These are phyloP conservation scores for Steatornis caripensis DNA, from an alignment of 2,113 vertebrate genomes.

Conservation along the genomic window DNA sequence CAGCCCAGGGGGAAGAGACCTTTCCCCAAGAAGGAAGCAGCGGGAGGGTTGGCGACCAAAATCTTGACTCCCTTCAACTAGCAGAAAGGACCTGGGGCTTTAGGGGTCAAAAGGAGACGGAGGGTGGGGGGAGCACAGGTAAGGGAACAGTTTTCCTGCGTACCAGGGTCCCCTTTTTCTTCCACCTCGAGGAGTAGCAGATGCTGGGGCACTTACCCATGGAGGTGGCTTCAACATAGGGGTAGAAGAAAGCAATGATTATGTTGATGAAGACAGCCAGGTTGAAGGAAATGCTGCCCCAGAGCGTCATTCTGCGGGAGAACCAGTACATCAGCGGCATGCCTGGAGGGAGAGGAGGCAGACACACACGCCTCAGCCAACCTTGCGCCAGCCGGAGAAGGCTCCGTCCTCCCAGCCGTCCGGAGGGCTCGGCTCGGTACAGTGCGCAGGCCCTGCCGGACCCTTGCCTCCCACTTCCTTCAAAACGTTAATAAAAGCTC, in stretches of 20 bases:
- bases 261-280: conserved; percentile 97
- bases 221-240: conserved; percentile 84
- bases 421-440: neutral
- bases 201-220: conserved; percentile 65
- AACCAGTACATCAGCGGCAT: conserved; percentile 97
- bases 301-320: conserved; percentile 93
- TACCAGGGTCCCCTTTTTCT: neutral
- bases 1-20: neutral
- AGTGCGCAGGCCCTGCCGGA: neutral
- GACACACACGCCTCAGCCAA: conserved; percentile 26
- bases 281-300: conserved; percentile 98
- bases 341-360: conserved; percentile 72
- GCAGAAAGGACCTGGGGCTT: neutral
- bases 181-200: neutral
- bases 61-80: neutral
- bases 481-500: neutral
- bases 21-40: neutral
- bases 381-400: neutral
- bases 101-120: neutral
- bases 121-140: neutral
- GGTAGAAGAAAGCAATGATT: conserved; percentile 98
- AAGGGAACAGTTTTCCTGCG: neutral
- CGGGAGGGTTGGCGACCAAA: neutral
- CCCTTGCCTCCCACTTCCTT: neutral
- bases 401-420: neutral